These are phyloP conservation scores for Isichthys henryi DNA, from an alignment of 2,113 vertebrate genomes.

Conservation along the genomic window DNA sequence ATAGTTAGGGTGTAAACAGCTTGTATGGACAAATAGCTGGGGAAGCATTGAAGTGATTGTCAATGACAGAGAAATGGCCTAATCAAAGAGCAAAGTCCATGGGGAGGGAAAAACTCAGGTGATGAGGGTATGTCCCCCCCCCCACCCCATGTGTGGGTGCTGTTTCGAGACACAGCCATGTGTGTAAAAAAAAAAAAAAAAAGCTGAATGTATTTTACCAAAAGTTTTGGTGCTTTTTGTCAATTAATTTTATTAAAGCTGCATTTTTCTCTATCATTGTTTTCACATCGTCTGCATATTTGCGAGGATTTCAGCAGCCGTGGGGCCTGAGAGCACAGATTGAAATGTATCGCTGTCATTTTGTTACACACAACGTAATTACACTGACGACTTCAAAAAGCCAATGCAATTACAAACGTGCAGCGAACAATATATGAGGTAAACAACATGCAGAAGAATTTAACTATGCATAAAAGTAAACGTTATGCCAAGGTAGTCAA, in stretches of 20 bases:
- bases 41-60: neutral
- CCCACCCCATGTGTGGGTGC: neutral
- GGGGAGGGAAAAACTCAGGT: neutral
- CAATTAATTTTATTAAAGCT: neutral
- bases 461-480: neutral
- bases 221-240: neutral
- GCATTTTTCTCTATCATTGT: neutral
- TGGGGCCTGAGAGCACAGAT: neutral
- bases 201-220: neutral
- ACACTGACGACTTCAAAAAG: neutral
- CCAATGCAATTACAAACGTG: neutral
- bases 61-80: neutral
- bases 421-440: neutral
- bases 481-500: neutral
- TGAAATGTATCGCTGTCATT: neutral
- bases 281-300: neutral
- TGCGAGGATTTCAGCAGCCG: neutral
- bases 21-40: neutral
- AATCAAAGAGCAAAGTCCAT: neutral
- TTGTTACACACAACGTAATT: neutral
- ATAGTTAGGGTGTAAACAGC: neutral
- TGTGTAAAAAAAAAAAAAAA: neutral
- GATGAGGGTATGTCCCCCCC: neutral
- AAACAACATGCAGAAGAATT: neutral
- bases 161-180: neutral